Evolutionary conservation across 1,140 invertebrate genomes (phyloP), one percentile per base, ranked within the genome.

Genomic region (Metopolophium dirhodum): DNA sequence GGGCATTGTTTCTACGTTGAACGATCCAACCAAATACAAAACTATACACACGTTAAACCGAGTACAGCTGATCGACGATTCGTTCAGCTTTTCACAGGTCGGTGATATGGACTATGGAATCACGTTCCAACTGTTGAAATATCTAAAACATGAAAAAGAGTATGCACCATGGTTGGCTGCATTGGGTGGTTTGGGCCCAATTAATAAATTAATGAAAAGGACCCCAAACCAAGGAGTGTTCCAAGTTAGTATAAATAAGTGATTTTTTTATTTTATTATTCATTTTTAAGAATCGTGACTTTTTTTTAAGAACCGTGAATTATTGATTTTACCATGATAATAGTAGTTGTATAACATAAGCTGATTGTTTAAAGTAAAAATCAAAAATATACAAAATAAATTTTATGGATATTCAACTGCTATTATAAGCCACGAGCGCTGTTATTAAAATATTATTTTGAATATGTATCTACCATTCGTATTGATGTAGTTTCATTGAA

Each of bases 1-100:
- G 90, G 95, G 97, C 22, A 94, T 97, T 6, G 95, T 96, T 3
- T 94, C 95, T 14, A 96, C 96, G n/a, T 95, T 98, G 57, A 95
- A 95, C 47, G 95, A 95, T 35, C 95, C 96, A 11, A 94, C 96
- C 26, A 95, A 94, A 94, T 96, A 95, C 94, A 94, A 95, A 94
- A 95, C 95, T 37, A 97, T 98, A 22, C 96, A 97, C 45, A 95
- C 96, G 11, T 95, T 97, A 41, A 98, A 97, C 94, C 95, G 98
- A 90, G 97, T 97, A 2, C 98, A 98, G 95, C 95, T 98, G 7
- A 96, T 98, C 54, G 97, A 97, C 68, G 98, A 98, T 95, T 96
- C 97, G 2, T 96, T 98, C 93, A 97, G 97, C 94, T 95, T 98
- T 61, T 97, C 97, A 9, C 96, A 97, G 95, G 96, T 96, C 57